phyloP scores from a whole-genome alignment of 2,888 invertebrate species.

The Nomada ruficornis region DNA sequence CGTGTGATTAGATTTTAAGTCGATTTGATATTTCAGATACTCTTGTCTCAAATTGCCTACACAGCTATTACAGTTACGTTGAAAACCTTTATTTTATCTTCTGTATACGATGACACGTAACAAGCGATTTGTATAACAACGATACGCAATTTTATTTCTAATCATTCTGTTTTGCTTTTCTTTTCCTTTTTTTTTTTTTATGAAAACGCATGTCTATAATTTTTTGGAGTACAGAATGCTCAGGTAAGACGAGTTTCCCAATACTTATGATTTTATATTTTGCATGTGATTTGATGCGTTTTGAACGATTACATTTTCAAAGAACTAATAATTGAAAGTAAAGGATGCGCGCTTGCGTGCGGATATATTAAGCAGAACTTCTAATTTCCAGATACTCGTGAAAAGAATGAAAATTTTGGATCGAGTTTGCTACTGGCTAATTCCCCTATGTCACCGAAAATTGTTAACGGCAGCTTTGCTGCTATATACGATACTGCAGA shows the following conservation, averaged over 20 bases:
- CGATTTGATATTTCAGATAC: not conserved
- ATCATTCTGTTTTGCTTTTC: conserved; percentile 23
- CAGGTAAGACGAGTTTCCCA: conserved; percentile 53
- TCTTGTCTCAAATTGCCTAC: not conserved
- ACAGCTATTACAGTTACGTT: not conserved
- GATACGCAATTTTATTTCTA: conserved; percentile 35
- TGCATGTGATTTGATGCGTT: too few species aligned
- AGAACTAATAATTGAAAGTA: not conserved
- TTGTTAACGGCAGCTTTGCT: conserved; percentile 96
- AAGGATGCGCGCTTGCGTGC: too few species aligned
- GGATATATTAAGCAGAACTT: not conserved
- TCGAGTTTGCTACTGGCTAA: conserved; percentile 97
- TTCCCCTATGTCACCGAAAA: conserved; percentile 98
- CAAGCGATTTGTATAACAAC: not conserved
- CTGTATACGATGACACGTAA: conserved; percentile 1
- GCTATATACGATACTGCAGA: conserved; percentile 94
- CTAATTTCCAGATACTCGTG: conserved; percentile 89
- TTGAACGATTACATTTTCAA: not conserved
- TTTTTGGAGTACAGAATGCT: conserved; percentile 45
- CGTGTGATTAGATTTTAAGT: not conserved
- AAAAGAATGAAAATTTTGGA: conserved; percentile 94
- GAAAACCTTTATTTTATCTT: not conserved
- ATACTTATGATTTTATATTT: conserved; percentile 6
- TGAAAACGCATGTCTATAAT: conserved; percentile 41
- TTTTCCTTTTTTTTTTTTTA: conserved; percentile 20